Evolutionary conservation across 35 echinoderm and acorn worm genomes (phyloP).

Genomic region (Ophioderma brevispina): DNA sequence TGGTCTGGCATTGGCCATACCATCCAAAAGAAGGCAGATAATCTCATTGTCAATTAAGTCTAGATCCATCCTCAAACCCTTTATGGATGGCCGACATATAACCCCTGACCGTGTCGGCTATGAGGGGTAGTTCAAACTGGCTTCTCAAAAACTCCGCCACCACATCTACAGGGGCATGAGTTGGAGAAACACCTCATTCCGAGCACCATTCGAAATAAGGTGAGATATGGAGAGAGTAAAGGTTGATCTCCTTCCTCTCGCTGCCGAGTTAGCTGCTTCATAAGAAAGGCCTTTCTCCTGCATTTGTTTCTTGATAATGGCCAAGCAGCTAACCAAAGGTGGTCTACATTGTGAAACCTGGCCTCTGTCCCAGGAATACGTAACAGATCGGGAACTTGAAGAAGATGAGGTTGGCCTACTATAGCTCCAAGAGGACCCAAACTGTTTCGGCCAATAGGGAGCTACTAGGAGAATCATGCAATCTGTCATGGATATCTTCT

Average conservation of each 20-base stretch:
- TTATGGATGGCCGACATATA: neutral
- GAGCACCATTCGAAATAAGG: neutral
- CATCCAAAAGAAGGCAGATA: neutral
- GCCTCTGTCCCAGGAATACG: neutral
- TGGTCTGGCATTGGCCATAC: too few relatives aligned
- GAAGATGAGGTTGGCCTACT: neutral
- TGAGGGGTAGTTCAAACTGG: neutral
- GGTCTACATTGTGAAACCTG: neutral
- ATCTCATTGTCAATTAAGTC: neutral
- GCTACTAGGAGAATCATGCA: slow-evolving; percentile 4
- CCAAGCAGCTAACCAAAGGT: neutral
- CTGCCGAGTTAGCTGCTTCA: neutral
- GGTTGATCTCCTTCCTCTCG: neutral
- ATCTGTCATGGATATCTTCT: neutral
- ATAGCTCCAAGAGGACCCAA: neutral
- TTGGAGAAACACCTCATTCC: neutral
- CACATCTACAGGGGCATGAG: neutral
- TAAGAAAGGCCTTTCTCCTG: neutral
- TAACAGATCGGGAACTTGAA: neutral
- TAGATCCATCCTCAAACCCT: neutral
- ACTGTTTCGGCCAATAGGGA: neutral
- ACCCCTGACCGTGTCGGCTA: neutral
- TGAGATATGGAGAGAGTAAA: too few relatives aligned
- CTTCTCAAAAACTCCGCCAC: neutral
- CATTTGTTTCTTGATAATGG: neutral